These are phyloP conservation scores for Falco punctatus DNA, from an alignment of 2,113 vertebrate species.

Conservation along the genomic window DNA sequence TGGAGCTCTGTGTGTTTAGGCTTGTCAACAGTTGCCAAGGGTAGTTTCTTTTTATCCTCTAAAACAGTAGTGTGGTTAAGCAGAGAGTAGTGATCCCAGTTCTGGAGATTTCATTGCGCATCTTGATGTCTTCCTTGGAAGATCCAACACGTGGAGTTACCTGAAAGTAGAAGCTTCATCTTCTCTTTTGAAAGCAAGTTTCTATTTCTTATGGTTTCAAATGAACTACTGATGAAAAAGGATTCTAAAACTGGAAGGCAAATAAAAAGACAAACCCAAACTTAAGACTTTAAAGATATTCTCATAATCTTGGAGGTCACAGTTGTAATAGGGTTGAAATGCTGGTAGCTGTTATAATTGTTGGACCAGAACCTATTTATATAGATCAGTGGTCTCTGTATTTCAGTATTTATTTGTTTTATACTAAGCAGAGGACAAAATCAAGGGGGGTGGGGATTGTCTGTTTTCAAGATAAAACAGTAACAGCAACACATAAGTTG, in stretches of 20 bases:
- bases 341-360: neutral
- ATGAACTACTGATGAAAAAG: neutral
- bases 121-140: neutral
- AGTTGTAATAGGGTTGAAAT: neutral
- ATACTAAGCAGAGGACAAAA: neutral
- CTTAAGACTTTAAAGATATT: neutral
- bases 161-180: neutral
- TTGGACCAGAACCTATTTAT: neutral
- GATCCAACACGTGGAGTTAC: neutral
- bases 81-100: neutral
- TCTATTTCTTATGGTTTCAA: neutral
- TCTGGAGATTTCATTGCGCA: neutral
- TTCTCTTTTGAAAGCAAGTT: neutral
- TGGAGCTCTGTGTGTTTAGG: neutral
- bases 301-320: neutral
- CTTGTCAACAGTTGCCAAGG: neutral
- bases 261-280: neutral
- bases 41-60: neutral
- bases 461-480: conserved; percentile 32
- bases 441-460: neutral
- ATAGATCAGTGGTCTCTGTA: neutral
- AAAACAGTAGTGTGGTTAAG: neutral
- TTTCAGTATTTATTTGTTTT: conserved; percentile 13
- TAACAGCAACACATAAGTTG: neutral
- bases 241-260: neutral